Conservation (phyloP, 2,888 invertebrate species). For the Acleris emargana region DNA sequence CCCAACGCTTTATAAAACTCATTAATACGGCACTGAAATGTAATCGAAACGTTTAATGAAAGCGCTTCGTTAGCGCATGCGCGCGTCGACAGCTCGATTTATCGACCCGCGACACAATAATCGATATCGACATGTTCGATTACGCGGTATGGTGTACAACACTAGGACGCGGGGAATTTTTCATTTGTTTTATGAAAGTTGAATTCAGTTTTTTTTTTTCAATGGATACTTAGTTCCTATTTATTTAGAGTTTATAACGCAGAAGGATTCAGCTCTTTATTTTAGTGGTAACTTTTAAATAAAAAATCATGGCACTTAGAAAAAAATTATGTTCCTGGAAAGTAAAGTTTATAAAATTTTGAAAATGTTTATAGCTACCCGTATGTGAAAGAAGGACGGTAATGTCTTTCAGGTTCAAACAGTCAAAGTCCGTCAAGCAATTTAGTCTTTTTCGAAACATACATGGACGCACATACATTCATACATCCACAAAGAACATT, state of each 20-base stretch:
- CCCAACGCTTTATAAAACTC: slow-evolving; percentile 59
- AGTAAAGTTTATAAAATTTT: too few relatives aligned
- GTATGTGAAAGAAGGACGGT: too few relatives aligned
- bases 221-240: not conserved
- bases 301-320: too few relatives aligned
- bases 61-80: slow-evolving; percentile 65
- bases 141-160: slow-evolving; percentile 51
- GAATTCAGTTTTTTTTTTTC: not conserved
- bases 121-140: slow-evolving; percentile 67
- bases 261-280: too few relatives aligned
- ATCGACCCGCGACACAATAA: slow-evolving; percentile 64
- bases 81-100: slow-evolving; percentile 61
- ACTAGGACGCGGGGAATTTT: slow-evolving; percentile 44
- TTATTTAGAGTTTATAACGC: not conserved
- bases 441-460: too few relatives aligned
- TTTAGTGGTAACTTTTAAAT: too few relatives aligned
- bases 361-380: too few relatives aligned
- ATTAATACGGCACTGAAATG: slow-evolving; percentile 64
- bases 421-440: too few relatives aligned
- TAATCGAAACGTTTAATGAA: slow-evolving; percentile 70
- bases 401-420: too few relatives aligned
- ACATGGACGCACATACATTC: too few relatives aligned
- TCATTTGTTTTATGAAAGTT: slow-evolving; percentile 13
- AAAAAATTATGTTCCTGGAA: too few relatives aligned
- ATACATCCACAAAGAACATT: too few relatives aligned